phyloP scores from a whole-genome alignment of 2,113 vertebrate genomes.

The Orientallactaga bullata region DNA sequence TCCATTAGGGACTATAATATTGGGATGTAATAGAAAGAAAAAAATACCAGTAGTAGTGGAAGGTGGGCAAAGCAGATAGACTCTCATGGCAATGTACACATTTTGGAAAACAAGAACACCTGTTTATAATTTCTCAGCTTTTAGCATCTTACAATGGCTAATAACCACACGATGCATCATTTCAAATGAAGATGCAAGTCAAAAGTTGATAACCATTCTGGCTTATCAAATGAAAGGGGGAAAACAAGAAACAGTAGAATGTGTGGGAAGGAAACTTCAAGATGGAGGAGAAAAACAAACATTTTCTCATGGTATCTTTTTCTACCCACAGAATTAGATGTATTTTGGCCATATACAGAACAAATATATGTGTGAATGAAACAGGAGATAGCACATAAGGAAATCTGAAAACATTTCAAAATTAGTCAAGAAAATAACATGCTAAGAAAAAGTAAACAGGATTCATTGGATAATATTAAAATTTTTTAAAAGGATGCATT shows the following conservation, averaged over 20 bases:
- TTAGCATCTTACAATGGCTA: neutral
- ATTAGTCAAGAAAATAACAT: neutral
- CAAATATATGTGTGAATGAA: neutral
- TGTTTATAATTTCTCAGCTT: neutral
- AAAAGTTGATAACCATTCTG: neutral
- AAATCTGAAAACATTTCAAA: neutral
- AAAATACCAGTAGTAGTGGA: neutral
- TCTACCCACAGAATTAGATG: neutral
- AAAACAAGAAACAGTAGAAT: neutral
- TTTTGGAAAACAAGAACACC: neutral
- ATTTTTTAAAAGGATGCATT: neutral
- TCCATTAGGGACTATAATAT: neutral
- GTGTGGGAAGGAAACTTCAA: neutral
- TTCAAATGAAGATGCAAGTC: neutral
- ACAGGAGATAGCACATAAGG: neutral
- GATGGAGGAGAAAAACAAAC: neutral
- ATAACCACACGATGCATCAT: neutral
- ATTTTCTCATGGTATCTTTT: neutral
- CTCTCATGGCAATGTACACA: accelerated
- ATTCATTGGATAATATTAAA: neutral
- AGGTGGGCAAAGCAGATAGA: neutral
- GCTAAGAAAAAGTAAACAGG: neutral
- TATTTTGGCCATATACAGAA: neutral
- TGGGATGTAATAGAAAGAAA: neutral
- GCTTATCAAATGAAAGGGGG: accelerated